A percentile compares a stretch with the other conserved stretches of the same genome.
Evolutionary conservation across 1,140 invertebrate genomes (phyloP).

Genomic region (Drosophila kepulauana): DNA sequence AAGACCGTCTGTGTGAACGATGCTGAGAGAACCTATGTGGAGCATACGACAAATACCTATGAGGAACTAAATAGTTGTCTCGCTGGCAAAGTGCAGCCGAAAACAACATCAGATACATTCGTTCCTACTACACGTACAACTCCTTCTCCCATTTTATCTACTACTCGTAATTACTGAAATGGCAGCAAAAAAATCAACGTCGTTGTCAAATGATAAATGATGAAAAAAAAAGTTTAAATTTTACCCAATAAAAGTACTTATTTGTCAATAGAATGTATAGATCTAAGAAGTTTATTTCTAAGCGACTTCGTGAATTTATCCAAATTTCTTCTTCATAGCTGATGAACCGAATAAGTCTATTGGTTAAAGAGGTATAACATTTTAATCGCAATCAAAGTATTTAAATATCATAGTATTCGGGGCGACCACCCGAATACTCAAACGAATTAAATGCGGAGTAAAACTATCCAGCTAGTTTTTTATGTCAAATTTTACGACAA

Average conservation of each 20-base stretch:
- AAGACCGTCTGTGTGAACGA: constrained; percentile 37
- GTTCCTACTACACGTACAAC: not conserved
- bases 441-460: constrained; percentile 39
- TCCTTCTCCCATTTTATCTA: no score
- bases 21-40: constrained; percentile 52
- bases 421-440: constrained; percentile 59
- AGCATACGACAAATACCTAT: constrained; percentile 34
- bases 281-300: no score
- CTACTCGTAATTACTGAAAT: no score
- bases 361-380: not conserved
- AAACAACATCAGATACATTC: not conserved
- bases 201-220: no score
- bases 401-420: not conserved
- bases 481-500: constrained; percentile 73
- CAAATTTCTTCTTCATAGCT: no score
- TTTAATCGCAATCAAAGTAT: not conserved
- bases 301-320: no score
- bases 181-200: no score
- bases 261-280: no score
- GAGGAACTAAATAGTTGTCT: constrained; percentile 50
- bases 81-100: constrained; percentile 5
- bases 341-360: not conserved
- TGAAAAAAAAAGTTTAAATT: no score
- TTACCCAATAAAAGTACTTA: no score
- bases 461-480: constrained; percentile 67